Base-by-base conservation (phyloP, 2,797 vertebrate species). In the Anas flavirostris region DNA sequence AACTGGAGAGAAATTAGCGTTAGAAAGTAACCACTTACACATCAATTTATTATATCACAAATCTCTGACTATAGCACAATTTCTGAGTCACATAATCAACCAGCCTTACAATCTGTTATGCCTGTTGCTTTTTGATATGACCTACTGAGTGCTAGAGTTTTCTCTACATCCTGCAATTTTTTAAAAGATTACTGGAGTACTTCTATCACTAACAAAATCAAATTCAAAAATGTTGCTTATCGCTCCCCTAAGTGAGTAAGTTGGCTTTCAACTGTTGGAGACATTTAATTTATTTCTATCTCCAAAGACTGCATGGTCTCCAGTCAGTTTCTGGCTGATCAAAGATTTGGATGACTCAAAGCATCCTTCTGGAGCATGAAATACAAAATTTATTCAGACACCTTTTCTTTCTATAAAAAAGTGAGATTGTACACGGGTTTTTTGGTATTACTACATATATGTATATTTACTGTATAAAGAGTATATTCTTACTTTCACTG, bases 211-310 rank as follows among this genome's bases (percentile, higher is more conserved):
- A 90, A 75, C 14, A 3, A 92, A 96, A 97, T 94, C 82, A 90
- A 96, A 94, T 93, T 95, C 72, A 95, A 91, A 91, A 95, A 78
- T 62, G 69, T 62, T 23, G 11, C 74, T 91, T 95, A 96, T 93
- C 93, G 19, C 31, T 85, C 31, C n/a, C 13, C 3, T 76, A 77
- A 90, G 62, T 62, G 48, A 84, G 66, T 43, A 93, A 87, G 78
- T 50, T 96, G 35, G 26, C 93, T 94, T 96, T 91, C 83, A 62
- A 35, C 44, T 94, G 26, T 94, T 85, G 85, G 82, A 91, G 64
- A 59, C 12, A 86, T 94, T 96, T 93, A 8, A 91, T 93, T 90
- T 96, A 91, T 95, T 94, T 94, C 74, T 91, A 0, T 96, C 84
- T 89, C 88, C 35, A 73, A 78, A 37, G 66, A 31, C 33, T 86